phyloP scores from a whole-genome alignment of 2,888 invertebrate genomes.

The Drosophila algonquin region DNA sequence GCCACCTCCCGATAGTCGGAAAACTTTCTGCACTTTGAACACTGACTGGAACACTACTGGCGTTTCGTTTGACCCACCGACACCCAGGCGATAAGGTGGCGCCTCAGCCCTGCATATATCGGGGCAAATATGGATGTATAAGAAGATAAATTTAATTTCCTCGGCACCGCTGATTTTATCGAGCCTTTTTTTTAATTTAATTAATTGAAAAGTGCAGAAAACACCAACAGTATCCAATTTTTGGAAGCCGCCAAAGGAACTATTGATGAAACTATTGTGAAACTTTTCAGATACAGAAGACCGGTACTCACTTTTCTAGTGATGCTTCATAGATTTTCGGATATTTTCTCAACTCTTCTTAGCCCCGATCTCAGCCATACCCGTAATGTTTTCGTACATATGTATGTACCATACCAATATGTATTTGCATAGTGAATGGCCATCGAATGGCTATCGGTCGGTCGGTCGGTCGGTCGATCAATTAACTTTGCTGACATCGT shows the following conservation, averaged over 20 bases:
- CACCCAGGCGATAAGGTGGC: constrained; percentile 64
- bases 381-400: not conserved
- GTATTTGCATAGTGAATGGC: constrained; percentile 7
- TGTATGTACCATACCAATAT: constrained; percentile 9
- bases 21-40: constrained; percentile 69
- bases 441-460: not conserved
- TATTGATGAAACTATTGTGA: not conserved
- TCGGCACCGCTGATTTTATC: constrained; percentile 51
- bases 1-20: constrained; percentile 12
- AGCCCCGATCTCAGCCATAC: constrained; percentile 30
- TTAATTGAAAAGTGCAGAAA: constrained; percentile 61
- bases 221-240: constrained; percentile 5
- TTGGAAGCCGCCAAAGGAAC: constrained; percentile 4
- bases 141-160: constrained; percentile 68
- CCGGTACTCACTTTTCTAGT: too few relatives aligned
- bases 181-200: constrained; percentile 53
- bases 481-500: constrained; percentile 68
- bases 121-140: constrained; percentile 29
- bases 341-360: not conserved
- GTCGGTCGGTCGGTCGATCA: constrained; percentile 52
- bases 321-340: constrained; percentile 5
- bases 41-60: constrained; percentile 17
- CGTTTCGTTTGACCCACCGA: constrained; percentile 54
- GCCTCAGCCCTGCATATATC: constrained; percentile 36
- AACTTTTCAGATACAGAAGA: too few relatives aligned